Evolutionary conservation across 2,113 vertebrate genomes (phyloP), one percentile per base, ranked within the genome.

Genomic region (Labeo rohita): DNA sequence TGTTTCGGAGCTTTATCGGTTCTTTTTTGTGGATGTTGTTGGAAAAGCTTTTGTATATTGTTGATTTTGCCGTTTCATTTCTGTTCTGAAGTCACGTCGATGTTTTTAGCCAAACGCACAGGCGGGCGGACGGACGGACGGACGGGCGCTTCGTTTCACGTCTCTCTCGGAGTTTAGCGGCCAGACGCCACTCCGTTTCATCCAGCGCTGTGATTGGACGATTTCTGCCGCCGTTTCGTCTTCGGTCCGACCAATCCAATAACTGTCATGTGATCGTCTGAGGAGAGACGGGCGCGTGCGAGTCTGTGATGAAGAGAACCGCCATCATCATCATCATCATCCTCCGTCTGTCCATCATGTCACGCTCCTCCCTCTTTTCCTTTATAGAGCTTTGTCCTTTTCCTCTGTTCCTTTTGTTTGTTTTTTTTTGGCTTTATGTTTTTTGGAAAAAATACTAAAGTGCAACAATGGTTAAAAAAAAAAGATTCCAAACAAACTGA

Each of bases 401-500:
- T 39, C 77, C 83, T 80, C 18, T 89, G 75, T 87, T 47, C 8
- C 50, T 23, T 9, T 45, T 63, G 6, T 80, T 79, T 28, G 28
- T 86, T 88, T 86, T 75, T 23, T 83, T 85, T 82, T 86, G 28
- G 73, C 76, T 80, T 54, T 61, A 74, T 89, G 80, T 66, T 88
- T 88, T 87, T 90, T 93, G 87, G 86, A 90, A 94, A 94, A 87
- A 94, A 95, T 95, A 95, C 93, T 95, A 93, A 95, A 95, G 92
- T 95, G 94, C 95, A 94, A 94, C 91, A 91, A 94, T 91, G 92
- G 92, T 93, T 93, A 95, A 95, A 28, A 28, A 28, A 28, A 85
- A 95, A 94, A 90, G 94, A 93, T 95, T 95, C 94, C 94, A 95
- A 95, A 94, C 94, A 95, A 95, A 95, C 94, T 94, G 93, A 95